Evolutionary conservation across 1,140 invertebrate species (phyloP).

Genomic region (Xylocopa sonorina): DNA sequence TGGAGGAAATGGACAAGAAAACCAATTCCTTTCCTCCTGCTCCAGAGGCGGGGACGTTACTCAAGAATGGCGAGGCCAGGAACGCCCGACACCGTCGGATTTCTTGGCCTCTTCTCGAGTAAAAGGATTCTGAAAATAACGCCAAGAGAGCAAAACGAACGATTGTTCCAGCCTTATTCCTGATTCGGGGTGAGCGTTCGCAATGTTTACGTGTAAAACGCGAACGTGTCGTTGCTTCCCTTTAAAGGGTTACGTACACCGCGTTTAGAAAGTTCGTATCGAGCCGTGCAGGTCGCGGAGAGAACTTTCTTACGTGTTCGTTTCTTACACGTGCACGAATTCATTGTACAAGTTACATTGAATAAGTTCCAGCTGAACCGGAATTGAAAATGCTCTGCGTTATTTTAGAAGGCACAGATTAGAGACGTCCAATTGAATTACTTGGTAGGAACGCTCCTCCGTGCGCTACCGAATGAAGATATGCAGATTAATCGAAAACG

Average conservation of each 20-base stretch:
- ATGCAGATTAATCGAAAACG: no score
- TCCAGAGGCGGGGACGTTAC: neutral
- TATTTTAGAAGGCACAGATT: no score
- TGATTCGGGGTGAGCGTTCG: neutral
- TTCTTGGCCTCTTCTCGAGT: neutral
- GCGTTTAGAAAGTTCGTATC: neutral
- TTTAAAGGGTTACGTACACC: neutral
- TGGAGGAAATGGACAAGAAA: constrained; percentile 35
- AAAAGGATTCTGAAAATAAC: constrained; percentile 38
- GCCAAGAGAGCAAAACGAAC: neutral
- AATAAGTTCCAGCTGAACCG: no score
- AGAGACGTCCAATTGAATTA: no score
- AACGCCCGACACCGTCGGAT: neutral
- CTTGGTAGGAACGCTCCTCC: no score
- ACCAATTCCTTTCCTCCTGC: constrained; percentile 12
- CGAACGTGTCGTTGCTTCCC: no score
- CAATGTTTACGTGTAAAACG: constrained; percentile 24
- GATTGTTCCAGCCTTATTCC: neutral
- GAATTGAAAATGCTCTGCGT: no score
- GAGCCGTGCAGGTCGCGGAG: no score
- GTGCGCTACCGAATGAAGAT: no score
- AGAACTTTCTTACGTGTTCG: no score
- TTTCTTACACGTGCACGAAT: no score
- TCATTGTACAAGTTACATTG: no score
- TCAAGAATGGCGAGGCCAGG: neutral